Evolutionary conservation across 2,888 invertebrate species (phyloP), one percentile per base, ranked within the genome.

Genomic region (Patella caerulea): DNA sequence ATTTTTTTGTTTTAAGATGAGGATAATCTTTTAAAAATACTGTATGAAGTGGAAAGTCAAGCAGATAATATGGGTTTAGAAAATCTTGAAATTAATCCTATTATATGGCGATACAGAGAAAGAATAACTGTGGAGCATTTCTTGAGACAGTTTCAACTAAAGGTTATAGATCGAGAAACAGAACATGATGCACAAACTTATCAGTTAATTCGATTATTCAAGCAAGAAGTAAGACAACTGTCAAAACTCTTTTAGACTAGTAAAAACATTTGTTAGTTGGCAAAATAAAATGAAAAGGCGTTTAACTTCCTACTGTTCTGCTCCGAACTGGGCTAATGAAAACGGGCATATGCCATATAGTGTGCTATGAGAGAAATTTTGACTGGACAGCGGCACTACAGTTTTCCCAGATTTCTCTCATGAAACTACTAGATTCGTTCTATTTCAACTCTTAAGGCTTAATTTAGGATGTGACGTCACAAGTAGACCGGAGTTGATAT

Each of bases 91-190:
- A 69, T 81, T 24, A 72, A 72, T 17, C 80, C 81, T 2, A 77
- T 76, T 34, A 76, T 85, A 29, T 86, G 86, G 86, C 75, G 83
- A 34, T 85, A 80, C 80, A 76, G 86, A 11, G 75, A 83, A 3
- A 80, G 80, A 19, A 82, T 87, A 78, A 82, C 85, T 29, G 75
- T 86, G 17, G 83, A 84, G 19, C 84, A 87, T 73, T 79, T 86
- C 56, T 77, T 83, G 34, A 77, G 85, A 15, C 77, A 82, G 29
- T 83, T 87, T 55, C 77, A 83, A 19, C 29, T 74, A 54, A 54
- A 78, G 74, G 71, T 72, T 19, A 59, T 59, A 19, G 59, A 59
- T 59, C 17, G 3, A 11, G 59, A 59, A 19, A 59, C 17, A 59
- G 17, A 59, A 17, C 45, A 45, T 45, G 45, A 45, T 45, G 59